These are phyloP conservation scores for Pluvianellus socialis DNA, from an alignment of 2,113 vertebrate genomes.

Conservation along the genomic window DNA sequence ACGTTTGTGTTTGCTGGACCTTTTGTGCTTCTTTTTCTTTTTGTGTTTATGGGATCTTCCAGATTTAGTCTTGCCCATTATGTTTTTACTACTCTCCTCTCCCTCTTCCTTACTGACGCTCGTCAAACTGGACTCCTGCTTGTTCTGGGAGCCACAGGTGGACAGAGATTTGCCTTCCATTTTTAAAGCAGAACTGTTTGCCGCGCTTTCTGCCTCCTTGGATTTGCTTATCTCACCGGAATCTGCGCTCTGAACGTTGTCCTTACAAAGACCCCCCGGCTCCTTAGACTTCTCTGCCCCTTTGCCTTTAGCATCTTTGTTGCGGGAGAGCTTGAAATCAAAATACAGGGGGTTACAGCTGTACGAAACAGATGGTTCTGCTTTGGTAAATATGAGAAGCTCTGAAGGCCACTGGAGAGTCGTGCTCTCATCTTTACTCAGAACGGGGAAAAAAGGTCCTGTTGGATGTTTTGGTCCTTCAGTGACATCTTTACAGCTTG, in stretches of 20 bases:
- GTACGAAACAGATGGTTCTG: slow-evolving; percentile 91
- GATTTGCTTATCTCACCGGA: slow-evolving; percentile 12
- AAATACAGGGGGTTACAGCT: slow-evolving; percentile 99
- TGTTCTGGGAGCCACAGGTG: slow-evolving; percentile 35
- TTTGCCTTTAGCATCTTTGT: slow-evolving; percentile 83
- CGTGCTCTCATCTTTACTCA: slow-evolving; percentile 97
- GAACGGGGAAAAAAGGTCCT: slow-evolving; percentile 92
- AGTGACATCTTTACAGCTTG: slow-evolving; percentile 60
- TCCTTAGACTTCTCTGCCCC: slow-evolving; percentile 74
- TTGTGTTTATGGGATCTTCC: slow-evolving; percentile 92
- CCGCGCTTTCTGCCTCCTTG: slow-evolving; percentile 36
- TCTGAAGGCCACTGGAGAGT: slow-evolving; percentile 98
- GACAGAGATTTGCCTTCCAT: slow-evolving; percentile 37
- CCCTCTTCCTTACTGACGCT: slow-evolving; percentile 32
- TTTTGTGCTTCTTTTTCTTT: slow-evolving; percentile 97
- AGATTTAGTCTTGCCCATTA: slow-evolving; percentile 66
- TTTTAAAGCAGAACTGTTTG: slow-evolving; percentile 18
- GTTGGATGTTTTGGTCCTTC: slow-evolving; percentile 86
- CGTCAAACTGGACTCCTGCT: slow-evolving; percentile 27
- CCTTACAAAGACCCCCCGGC: slow-evolving; percentile 38
- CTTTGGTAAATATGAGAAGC: slow-evolving; percentile 92
- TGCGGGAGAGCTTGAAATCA: slow-evolving; percentile 94
- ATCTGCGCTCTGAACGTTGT: slow-evolving; percentile 35
- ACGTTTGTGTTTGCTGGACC: slow-evolving; percentile 84
- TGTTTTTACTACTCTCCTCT: slow-evolving; percentile 66